Evolutionary conservation across 2,113 vertebrate species (phyloP).

Genomic region (Felis chaus): DNA sequence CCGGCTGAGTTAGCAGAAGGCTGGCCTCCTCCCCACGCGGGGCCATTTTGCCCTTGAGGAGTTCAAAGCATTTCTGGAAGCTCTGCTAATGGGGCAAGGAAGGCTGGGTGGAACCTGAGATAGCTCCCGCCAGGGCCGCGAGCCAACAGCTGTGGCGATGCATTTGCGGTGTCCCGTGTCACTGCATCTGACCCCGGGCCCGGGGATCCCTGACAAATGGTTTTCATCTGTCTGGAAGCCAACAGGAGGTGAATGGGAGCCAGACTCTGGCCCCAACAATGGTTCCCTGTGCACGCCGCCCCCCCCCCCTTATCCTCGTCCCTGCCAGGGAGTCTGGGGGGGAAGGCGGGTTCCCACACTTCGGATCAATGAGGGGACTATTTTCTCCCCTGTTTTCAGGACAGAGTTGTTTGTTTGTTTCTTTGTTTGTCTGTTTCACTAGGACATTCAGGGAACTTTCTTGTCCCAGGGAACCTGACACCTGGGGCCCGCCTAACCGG

Average conservation of each 20-base stretch:
- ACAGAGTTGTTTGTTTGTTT: neutral
- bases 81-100: slow-evolving; percentile 19
- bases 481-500: neutral
- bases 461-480: neutral
- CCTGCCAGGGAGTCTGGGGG: too few species aligned
- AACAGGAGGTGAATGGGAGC: neutral
- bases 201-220: slow-evolving; percentile 39
- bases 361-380: neutral
- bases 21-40: neutral
- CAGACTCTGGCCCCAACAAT: neutral
- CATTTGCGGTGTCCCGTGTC: slow-evolving; percentile 20
- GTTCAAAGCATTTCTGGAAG: slow-evolving; percentile 70
- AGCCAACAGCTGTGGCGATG: slow-evolving; percentile 56
- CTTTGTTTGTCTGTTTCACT: neutral
- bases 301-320: too few species aligned
- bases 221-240: slow-evolving; percentile 29
- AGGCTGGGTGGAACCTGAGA: slow-evolving; percentile 22
- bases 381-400: neutral
- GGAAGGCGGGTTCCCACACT: neutral
- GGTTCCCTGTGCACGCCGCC: too few species aligned
- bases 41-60: neutral
- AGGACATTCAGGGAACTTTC: slow-evolving; percentile 22
- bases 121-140: neutral
- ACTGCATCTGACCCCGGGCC: neutral
- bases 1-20: neutral